Evolutionary conservation across 1,140 invertebrate genomes (phyloP).

Genomic region (Drosophila pseudoobscura): DNA sequence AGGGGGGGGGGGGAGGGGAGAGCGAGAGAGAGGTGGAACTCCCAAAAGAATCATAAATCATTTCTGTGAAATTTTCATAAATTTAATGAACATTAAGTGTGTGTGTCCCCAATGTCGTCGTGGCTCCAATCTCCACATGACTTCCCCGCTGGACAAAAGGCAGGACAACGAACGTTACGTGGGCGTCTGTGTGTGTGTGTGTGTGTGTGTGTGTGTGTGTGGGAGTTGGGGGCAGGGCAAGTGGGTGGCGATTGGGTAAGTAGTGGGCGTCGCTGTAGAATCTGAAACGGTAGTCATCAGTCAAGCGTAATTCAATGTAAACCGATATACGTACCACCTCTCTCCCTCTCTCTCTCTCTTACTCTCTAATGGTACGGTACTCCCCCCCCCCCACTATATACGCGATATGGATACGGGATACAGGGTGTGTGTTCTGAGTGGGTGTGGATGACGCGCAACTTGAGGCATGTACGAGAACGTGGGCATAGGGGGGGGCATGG

Average conservation of each 20-base stretch:
- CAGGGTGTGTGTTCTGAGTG: slow-evolving; percentile 42
- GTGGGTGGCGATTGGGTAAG: slow-evolving; percentile 12
- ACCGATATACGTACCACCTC: slow-evolving; percentile 44
- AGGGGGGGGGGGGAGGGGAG: neutral
- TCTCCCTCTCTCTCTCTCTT: too few species aligned
- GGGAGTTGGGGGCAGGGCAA: neutral
- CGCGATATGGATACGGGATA: neutral
- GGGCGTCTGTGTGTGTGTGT: too few species aligned
- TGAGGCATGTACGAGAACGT: slow-evolving; percentile 3
- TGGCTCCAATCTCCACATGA: slow-evolving; percentile 34
- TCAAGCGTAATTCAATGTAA: slow-evolving; percentile 76
- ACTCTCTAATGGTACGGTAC: too few species aligned
- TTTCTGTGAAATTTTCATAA: slow-evolving; percentile 61
- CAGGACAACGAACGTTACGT: neutral
- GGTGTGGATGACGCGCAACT: neutral
- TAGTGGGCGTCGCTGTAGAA: slow-evolving; percentile 16
- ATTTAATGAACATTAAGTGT: slow-evolving; percentile 74
- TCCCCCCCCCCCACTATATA: neutral
- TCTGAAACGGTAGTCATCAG: slow-evolving; percentile 65
- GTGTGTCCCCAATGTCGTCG: slow-evolving; percentile 16
- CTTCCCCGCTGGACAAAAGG: slow-evolving; percentile 40
- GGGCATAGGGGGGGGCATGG: neutral
- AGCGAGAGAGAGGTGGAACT: neutral
- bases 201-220: too few species aligned
- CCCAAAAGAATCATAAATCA: slow-evolving; percentile 65